phyloP scores from a whole-genome alignment of 2,888 invertebrate genomes.

The Lasioglossum leucozonium region DNA sequence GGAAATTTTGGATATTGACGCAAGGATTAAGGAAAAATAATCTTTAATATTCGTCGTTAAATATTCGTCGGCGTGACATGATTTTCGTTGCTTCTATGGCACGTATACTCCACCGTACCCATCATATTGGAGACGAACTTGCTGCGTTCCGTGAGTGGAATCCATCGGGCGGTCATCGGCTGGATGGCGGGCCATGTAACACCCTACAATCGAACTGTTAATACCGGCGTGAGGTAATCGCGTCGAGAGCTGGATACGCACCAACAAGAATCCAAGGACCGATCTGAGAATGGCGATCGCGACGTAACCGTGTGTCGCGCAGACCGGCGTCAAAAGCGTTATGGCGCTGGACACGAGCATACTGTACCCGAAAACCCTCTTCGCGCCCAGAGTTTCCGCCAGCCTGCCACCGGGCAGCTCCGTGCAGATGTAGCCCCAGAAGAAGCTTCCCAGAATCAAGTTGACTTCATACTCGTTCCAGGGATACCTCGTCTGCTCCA shows the following conservation, averaged over 20 bases:
- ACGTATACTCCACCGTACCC: constrained; percentile 86
- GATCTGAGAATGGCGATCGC: constrained; percentile 90
- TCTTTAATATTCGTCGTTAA: too few species aligned
- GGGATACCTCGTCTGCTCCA: constrained; percentile 86
- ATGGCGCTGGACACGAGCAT: constrained; percentile 92
- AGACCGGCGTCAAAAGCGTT: constrained; percentile 92
- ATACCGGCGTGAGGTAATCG: not conserved
- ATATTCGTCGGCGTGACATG: not conserved
- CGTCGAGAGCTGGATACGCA: constrained; percentile 69
- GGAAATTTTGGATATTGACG: too few species aligned
- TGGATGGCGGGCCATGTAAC: constrained; percentile 98
- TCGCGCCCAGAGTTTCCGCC: constrained; percentile 93
- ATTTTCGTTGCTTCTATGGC: not conserved
- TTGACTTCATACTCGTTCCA: constrained; percentile 94
- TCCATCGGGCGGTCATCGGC: constrained; percentile 97
- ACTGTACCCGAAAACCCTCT: constrained; percentile 94
- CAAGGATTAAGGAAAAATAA: too few species aligned
- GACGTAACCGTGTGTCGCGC: constrained; percentile 89
- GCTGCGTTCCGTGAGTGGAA: constrained; percentile 96
- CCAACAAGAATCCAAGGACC: constrained; percentile 91
- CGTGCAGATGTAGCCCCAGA: constrained; percentile 96
- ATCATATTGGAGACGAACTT: constrained; percentile 97
- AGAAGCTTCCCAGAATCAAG: constrained; percentile 93
- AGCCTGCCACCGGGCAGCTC: constrained; percentile 95
- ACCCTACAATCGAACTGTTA: constrained; percentile 85